Evolutionary conservation across 1,140 invertebrate genomes (phyloP).

Genomic region (Spodoptera frugiperda): DNA sequence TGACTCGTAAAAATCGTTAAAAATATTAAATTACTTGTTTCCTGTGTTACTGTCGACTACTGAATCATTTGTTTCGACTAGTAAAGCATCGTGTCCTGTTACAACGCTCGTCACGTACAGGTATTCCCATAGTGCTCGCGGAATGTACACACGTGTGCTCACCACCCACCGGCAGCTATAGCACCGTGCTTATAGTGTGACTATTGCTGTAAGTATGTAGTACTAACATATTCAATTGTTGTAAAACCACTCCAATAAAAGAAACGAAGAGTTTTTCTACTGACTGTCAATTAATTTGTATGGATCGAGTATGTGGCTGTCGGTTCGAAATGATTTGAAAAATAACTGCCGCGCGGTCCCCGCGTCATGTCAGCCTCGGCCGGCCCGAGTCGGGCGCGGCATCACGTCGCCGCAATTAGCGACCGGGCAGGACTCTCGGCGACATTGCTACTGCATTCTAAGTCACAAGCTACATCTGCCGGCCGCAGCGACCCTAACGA

Average conservation of each 20-base stretch:
- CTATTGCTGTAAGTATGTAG: too few relatives aligned
- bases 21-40: constrained; percentile 24
- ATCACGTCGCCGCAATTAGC: constrained; percentile 23
- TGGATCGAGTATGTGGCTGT: neutral
- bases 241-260: neutral
- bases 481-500: neutral
- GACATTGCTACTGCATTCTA: constrained; percentile 22
- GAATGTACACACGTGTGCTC: neutral
- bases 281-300: constrained; percentile 9
- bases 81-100: neutral
- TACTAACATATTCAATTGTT: neutral
- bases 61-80: constrained; percentile 19
- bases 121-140: neutral
- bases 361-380: neutral
- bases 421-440: constrained; percentile 5
- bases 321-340: neutral
- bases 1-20: constrained; percentile 28
- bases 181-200: too few relatives aligned
- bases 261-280: neutral
- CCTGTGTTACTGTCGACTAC: neutral
- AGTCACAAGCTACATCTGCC: neutral
- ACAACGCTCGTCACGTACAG: neutral
- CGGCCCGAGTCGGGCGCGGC: neutral
- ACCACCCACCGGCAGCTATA: too few relatives aligned
- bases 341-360: neutral